Evolutionary conservation across 2,797 vertebrate genomes (phyloP).

Genomic region (Pristis pectinata): DNA sequence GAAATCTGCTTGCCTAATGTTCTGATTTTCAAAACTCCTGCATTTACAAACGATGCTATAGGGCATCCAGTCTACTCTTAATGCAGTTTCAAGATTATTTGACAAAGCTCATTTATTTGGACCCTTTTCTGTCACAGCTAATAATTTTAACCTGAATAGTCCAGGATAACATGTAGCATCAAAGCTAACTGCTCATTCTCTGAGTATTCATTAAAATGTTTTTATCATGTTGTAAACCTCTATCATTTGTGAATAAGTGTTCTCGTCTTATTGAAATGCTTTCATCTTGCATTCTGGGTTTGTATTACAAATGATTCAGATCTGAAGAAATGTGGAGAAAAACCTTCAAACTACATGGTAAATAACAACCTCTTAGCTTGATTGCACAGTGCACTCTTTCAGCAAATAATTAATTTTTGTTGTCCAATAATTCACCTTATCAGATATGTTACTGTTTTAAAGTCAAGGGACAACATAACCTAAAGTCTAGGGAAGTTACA

Average conservation of each 20-base stretch:
- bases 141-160: not conserved
- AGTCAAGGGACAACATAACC: not conserved
- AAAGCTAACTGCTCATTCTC: not conserved
- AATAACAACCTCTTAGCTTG: not conserved
- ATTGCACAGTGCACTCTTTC: not conserved
- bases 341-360: not conserved
- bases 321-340: not conserved
- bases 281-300: not conserved
- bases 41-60: not conserved
- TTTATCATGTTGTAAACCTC: not conserved
- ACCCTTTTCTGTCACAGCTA: not conserved
- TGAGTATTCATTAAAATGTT: not conserved
- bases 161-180: not conserved
- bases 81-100: not conserved
- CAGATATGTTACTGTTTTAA: not conserved
- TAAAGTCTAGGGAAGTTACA: not conserved
- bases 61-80: not conserved
- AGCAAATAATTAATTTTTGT: not conserved
- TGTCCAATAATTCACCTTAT: not conserved
- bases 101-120: not conserved
- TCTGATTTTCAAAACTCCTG: not conserved
- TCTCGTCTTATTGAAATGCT: not conserved
- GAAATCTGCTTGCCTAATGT: not conserved
- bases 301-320: not conserved
- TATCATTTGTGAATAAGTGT: not conserved